Base-by-base conservation (phyloP, 2,888 invertebrate genomes). In the Torymus aiolomorphi region DNA sequence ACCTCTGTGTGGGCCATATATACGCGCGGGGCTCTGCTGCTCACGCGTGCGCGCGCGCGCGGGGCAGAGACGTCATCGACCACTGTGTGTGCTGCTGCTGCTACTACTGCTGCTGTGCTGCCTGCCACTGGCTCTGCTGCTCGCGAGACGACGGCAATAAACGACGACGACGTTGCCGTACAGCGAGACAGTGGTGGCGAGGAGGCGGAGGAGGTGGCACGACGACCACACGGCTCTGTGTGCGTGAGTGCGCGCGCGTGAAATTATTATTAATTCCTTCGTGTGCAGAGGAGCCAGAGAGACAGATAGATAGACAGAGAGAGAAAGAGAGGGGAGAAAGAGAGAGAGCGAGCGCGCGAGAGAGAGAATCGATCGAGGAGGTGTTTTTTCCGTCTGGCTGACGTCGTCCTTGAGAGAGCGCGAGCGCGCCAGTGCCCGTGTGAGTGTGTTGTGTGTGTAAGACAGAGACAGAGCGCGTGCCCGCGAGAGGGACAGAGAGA, bases 301-400 rank as follows among this genome's bases (percentile, higher is more conserved):
- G 24, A 20, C 4, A 2, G 24, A 62, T 24, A 54, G 31, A 31
- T 31, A 31, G 31, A 31, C 2, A 31, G 3, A 31, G 2, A 16
- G 54, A 42, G 18, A n/a, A 4, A 57, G 24, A 20, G 57, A 57
- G 57, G 12, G 51, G 51, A 66, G 67, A 31, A 3, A 31, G 31
- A 31, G 31, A 1, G 31, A 31, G 16, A 8, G 52, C 18, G 16
- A 56, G 86, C 86, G 90, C 91, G 91, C 90, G 90, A 89, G 69
- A 59, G 54, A 69, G 70, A 63, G 78, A 73, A 70, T 74, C 70
- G 73, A 74, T 74, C 78, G 69, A 59, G 61, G 65, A 67, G 61
- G 52, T 67, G 61, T 66, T 67, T 67, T 78, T 73, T 73, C 59
- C 72, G 73, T 78, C 61, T 73, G 62, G 67, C 59, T 78, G 52